Evolutionary conservation across 2,113 vertebrate species (phyloP).

Genomic region (Arenaria interpres): DNA sequence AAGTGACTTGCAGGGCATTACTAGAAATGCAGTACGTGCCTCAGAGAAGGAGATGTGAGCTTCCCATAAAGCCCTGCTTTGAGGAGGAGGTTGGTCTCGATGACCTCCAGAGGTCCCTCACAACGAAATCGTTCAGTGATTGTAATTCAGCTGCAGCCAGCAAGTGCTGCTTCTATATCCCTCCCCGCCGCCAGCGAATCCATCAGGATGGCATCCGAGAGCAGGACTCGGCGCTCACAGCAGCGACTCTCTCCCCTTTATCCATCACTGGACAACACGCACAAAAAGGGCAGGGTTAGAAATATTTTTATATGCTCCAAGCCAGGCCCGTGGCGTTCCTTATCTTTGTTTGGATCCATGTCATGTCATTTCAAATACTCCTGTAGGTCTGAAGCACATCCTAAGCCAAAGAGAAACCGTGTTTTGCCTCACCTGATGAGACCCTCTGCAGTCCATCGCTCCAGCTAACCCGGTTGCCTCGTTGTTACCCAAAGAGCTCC

Average conservation of each 20-base stretch:
- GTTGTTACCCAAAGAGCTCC: background rate
- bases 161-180: background rate
- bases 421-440: background rate
- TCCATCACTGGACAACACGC: background rate
- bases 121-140: background rate
- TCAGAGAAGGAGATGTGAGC: background rate
- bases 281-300: slow-evolving; percentile 3
- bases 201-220: slow-evolving; percentile 12
- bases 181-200: background rate
- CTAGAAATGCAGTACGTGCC: background rate
- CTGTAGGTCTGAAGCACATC: background rate
- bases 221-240: background rate
- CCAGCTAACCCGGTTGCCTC: background rate
- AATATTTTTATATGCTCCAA: slow-evolving; percentile 3
- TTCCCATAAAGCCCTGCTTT: background rate
- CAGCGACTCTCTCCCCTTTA: background rate
- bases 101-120: slow-evolving; percentile 18
- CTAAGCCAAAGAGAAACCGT: background rate
- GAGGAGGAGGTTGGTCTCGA: background rate
- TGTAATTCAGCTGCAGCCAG: slow-evolving; percentile 39
- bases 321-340: background rate
- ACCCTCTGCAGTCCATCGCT: slow-evolving; percentile 5
- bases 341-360: background rate
- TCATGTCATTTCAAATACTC: background rate
- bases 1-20: background rate